Evolutionary conservation across 2,113 vertebrate genomes (phyloP), one percentile per base, ranked within the genome.

Genomic region (Syngnathus scovelli): DNA sequence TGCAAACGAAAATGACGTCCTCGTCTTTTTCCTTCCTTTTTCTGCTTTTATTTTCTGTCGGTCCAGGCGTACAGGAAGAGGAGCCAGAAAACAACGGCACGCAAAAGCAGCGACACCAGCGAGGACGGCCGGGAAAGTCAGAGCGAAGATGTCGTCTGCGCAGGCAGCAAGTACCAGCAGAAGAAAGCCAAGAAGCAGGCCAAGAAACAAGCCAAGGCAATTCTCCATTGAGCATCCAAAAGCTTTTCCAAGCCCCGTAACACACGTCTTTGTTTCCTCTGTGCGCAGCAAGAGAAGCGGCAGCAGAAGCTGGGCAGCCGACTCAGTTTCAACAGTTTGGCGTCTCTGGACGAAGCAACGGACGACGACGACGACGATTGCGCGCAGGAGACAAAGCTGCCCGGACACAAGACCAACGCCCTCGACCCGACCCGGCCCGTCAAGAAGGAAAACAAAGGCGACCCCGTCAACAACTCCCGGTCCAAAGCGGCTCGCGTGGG

Each of bases 141-240:
- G 16, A 74, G 73, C 37, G 91, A 90, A 36, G 92, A 93, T 33
- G 2, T 33, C 9, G 15, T 70, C 56, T 79, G 84, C 6, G 70
- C 81, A 0, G 69, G 82, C 58, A 97, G 93, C 86, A 98, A 98
- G 77, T 95, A 98, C 84, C 93, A 95, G 78, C 94, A 96, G 90
- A 98, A 98, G 79, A 98, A 98, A 78, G 92, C 88, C 7, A 99
- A 98, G 87, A 99, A 95, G 73, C 95, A 96, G 78, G 95, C 96
- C 39, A 98, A 90, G 86, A 98, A 95, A 78, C 94, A 95, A 84
- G 93, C 94, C 54, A 99, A 99, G 94, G 96, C 98, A 83, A 37
- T 4, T 43, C 11, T 13, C 41, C 9, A 43, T 43, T 13, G 2
- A 9, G 11, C 41, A 33, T 33, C 27, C 27, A 21, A 9, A 54